Evolutionary conservation across 2,888 invertebrate species (phyloP).

Genomic region (Bellardia bayeri): DNA sequence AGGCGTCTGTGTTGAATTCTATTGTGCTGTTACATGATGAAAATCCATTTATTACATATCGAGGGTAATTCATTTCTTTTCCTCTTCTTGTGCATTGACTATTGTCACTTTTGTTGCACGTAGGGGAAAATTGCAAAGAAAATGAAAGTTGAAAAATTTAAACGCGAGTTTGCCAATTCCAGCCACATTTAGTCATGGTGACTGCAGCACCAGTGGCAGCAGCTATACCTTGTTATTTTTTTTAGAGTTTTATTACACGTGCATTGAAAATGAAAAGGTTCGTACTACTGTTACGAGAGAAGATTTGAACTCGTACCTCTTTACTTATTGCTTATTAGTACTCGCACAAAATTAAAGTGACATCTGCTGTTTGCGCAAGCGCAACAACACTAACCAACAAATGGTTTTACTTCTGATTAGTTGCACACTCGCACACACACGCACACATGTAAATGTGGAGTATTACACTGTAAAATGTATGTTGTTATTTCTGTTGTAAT

Average conservation of each 20-base stretch:
- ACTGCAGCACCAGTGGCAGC: conserved; percentile 14
- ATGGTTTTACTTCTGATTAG: conserved; percentile 46
- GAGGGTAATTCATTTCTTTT: neutral
- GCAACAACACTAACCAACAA: conserved; percentile 45
- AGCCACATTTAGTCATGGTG: conserved; percentile 1
- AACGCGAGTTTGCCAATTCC: conserved; percentile 22
- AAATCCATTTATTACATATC: conserved; percentile 53
- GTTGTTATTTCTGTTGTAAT: conserved; percentile 21
- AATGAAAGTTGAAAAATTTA: neutral
- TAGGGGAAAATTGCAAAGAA: neutral
- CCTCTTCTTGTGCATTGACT: conserved; percentile 25
- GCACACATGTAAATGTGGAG: neutral
- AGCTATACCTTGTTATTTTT: conserved; percentile 10
- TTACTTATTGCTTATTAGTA: conserved; percentile 34
- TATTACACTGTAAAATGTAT: conserved; percentile 1
- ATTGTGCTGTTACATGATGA: conserved; percentile 12
- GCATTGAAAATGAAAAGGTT: neutral
- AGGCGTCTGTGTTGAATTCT: neutral
- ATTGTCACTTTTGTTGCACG: conserved; percentile 53
- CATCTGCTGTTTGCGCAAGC: conserved; percentile 71
- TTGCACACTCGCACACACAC: neutral
- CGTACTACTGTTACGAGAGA: neutral
- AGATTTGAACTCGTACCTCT: conserved; percentile 14
- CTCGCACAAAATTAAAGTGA: conserved; percentile 28
- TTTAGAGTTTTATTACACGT: neutral